These are phyloP conservation scores for Acleris sparsana DNA, from an alignment of 2,888 invertebrate genomes.

Conservation along the genomic window DNA sequence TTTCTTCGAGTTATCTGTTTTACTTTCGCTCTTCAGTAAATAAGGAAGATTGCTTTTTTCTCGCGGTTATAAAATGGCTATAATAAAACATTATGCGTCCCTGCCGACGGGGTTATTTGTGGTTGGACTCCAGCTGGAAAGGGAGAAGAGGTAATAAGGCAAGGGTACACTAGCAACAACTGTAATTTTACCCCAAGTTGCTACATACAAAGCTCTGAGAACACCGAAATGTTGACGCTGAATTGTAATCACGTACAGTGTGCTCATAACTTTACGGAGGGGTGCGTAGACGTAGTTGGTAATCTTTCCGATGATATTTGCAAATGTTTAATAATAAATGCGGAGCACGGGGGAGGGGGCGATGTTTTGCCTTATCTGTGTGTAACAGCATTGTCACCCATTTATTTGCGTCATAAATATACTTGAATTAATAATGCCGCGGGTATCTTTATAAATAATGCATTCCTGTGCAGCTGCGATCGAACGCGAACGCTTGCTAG, in stretches of 20 bases:
- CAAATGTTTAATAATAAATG: conserved; percentile 74
- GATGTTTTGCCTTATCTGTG: conserved; percentile 61
- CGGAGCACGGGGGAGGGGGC: conserved; percentile 54
- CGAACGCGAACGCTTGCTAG: neutral
- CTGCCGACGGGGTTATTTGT: conserved; percentile 64
- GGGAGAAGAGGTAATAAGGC: conserved; percentile 60
- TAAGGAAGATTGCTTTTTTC: conserved; percentile 75
- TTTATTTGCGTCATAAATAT: conserved; percentile 39
- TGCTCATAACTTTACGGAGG: conserved; percentile 52
- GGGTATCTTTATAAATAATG: conserved; percentile 24
- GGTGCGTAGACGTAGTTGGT: conserved; percentile 55
- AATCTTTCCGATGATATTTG: conserved; percentile 60
- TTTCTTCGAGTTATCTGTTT: conserved; percentile 59
- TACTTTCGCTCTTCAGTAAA: conserved; percentile 64
- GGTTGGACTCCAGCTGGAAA: conserved; percentile 65
- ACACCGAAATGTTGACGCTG: conserved; percentile 12
- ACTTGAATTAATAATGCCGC: conserved; percentile 29
- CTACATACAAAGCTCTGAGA: conserved; percentile 6
- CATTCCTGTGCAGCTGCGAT: conserved; percentile 27
- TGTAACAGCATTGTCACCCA: conserved; percentile 51
- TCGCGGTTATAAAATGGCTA: conserved; percentile 70
- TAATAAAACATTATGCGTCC: conserved; percentile 77
- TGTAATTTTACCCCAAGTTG: conserved; percentile 46
- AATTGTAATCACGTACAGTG: conserved; percentile 42
- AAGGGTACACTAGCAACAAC: conserved; percentile 52